Percentiles rank a stretch among this genome's conserved stretches.
phyloP scores from a whole-genome alignment of 2,113 vertebrate genomes.

The Hassar affinis region DNA sequence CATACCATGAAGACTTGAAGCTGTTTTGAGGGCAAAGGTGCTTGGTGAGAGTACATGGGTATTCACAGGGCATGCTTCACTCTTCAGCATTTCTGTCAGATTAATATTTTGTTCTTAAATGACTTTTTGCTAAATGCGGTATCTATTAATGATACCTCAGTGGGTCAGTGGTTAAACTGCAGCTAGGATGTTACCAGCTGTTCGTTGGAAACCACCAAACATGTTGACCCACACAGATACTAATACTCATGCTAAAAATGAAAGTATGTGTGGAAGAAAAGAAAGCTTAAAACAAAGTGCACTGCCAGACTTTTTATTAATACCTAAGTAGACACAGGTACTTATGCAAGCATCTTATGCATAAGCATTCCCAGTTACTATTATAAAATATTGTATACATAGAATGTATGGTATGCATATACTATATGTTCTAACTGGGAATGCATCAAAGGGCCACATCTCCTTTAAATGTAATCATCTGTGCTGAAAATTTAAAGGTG shows the following conservation, averaged over 20 bases:
- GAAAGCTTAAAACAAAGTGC: not conserved
- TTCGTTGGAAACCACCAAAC: not conserved
- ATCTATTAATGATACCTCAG: not conserved
- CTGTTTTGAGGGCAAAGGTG: conserved; percentile 1
- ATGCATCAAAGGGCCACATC: not conserved
- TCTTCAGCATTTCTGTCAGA: not conserved
- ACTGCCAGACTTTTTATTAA: not conserved
- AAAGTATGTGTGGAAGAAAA: not conserved
- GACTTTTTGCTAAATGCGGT: not conserved
- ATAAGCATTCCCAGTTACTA: not conserved
- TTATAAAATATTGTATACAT: not conserved
- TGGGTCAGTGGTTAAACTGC: not conserved
- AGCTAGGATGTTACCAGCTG: not conserved
- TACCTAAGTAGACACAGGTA: not conserved
- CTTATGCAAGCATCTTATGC: not conserved
- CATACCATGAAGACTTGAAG: not conserved
- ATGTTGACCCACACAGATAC: not conserved
- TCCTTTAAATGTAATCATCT: not conserved
- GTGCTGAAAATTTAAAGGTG: not conserved
- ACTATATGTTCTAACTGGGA: not conserved
- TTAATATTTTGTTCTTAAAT: not conserved
- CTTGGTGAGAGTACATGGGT: not conserved
- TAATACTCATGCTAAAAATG: not conserved
- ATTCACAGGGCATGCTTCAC: not conserved
- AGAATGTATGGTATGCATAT: not conserved